These are phyloP conservation scores for Psilopogon haemacephalus DNA, from an alignment of 2,113 vertebrate species.

Conservation along the genomic window DNA sequence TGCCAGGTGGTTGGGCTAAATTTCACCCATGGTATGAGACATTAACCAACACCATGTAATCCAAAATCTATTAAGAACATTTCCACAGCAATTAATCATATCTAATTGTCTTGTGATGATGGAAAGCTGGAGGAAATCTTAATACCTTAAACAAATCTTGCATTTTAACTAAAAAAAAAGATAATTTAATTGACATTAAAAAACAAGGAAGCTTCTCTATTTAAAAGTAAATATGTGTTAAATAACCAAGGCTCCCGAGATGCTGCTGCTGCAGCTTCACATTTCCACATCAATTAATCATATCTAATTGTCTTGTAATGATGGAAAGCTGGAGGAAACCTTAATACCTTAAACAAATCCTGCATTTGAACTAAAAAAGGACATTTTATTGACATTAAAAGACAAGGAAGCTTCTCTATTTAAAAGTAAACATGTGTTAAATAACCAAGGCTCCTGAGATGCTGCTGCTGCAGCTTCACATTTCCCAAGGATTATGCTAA, in stretches of 20 bases:
- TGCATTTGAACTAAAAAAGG: neutral
- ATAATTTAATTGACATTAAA: neutral
- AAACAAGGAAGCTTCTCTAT: neutral
- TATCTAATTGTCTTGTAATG: neutral
- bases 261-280: neutral
- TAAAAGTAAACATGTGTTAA: neutral
- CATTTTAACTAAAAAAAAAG: neutral
- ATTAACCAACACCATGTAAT: neutral
- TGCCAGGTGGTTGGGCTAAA: neutral
- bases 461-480: neutral
- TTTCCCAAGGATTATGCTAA: neutral
- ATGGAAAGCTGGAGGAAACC: neutral
- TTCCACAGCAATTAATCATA: neutral
- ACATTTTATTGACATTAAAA: neutral
- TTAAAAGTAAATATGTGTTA: neutral
- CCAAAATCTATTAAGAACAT: neutral
- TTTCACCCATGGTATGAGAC: neutral
- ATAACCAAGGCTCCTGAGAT: neutral
- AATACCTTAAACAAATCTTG: neutral
- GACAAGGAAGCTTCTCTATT: neutral
- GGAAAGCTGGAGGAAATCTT: neutral
- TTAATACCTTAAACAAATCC: neutral
- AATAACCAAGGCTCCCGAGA: neutral
- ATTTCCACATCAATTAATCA: neutral
- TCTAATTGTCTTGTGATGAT: neutral